Evolutionary conservation across 2,888 invertebrate genomes (phyloP).

Genomic region (Corythucha ciliata): DNA sequence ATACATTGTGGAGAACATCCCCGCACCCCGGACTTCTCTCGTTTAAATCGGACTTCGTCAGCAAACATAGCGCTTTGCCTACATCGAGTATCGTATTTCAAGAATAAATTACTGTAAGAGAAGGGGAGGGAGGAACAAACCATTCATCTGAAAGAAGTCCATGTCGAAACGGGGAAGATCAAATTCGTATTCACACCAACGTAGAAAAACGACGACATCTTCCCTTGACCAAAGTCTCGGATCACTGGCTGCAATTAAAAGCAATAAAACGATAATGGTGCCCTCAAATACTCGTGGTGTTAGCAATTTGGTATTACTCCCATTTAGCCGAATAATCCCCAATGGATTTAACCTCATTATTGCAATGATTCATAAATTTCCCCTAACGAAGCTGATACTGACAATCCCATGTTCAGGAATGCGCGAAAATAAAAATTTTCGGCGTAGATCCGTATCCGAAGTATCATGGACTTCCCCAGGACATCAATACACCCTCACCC

Average conservation of each 20-base stretch:
- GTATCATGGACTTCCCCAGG: too few species aligned
- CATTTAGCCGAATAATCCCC: too few species aligned
- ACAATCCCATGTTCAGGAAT: too few species aligned
- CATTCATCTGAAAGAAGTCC: conserved; percentile 94
- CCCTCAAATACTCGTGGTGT: too few species aligned
- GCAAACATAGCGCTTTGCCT: conserved; percentile 83
- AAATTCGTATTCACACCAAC: conserved; percentile 87
- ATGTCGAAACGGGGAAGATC: conserved; percentile 84
- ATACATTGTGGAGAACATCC: conserved; percentile 85
- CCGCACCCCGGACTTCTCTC: conserved; percentile 89
- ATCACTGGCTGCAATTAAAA: conserved; percentile 56
- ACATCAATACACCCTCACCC: too few species aligned
- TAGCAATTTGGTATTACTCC: too few species aligned
- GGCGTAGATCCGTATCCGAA: too few species aligned
- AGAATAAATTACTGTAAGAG: too few species aligned
- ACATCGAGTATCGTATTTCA: conserved; percentile 33
- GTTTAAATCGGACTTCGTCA: conserved; percentile 81
- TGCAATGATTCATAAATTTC: too few species aligned
- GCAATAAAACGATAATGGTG: conserved; percentile 3
- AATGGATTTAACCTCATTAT: too few species aligned
- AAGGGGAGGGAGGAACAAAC: conserved; percentile 46
- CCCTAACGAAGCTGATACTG: too few species aligned
- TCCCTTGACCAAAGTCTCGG: conserved; percentile 85
- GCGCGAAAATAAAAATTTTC: too few species aligned
- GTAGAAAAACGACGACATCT: conserved; percentile 75